Evolutionary conservation across 2,797 vertebrate species (phyloP).

Genomic region (Lutjanus campechanus): DNA sequence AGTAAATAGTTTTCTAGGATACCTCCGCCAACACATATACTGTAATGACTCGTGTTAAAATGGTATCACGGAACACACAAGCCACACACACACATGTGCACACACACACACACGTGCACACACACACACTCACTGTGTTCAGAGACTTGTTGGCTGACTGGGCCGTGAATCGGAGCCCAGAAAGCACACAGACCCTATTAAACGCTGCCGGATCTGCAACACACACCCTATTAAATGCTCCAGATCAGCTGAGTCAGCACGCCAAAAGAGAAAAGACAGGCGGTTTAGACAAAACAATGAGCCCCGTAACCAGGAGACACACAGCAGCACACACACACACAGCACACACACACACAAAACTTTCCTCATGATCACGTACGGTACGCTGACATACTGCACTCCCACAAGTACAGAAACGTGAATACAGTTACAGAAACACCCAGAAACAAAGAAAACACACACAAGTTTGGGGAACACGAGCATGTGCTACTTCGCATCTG

Average conservation of each 20-base stretch:
- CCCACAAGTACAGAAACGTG: slow-evolving; percentile 29
- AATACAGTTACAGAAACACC: slow-evolving; percentile 42
- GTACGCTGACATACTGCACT: slow-evolving; percentile 12
- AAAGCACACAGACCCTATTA: slow-evolving; percentile 77
- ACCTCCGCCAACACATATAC: slow-evolving; percentile 47
- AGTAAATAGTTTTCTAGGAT: slow-evolving; percentile 39
- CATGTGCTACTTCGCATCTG: slow-evolving; percentile 77
- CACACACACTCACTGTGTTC: slow-evolving; percentile 17
- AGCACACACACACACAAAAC: neutral
- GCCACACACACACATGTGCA: slow-evolving; percentile 16
- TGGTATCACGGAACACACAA: slow-evolving; percentile 27
- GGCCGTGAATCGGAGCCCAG: slow-evolving; percentile 66
- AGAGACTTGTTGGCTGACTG: slow-evolving; percentile 66
- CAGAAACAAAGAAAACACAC: slow-evolving; percentile 43
- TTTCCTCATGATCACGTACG: slow-evolving; percentile 10
- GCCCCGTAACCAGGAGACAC: slow-evolving; percentile 43
- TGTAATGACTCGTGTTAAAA: slow-evolving; percentile 51
- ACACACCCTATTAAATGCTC: slow-evolving; percentile 74
- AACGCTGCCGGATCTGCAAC: slow-evolving; percentile 67
- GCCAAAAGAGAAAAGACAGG: slow-evolving; percentile 34
- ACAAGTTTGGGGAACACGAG: slow-evolving; percentile 50
- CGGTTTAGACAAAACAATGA: slow-evolving; percentile 54
- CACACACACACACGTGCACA: slow-evolving; percentile 21
- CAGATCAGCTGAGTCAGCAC: slow-evolving; percentile 81
- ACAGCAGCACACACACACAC: neutral